Base-by-base conservation (phyloP, 2,113 vertebrate species). In the Chaenogobius annularis region DNA sequence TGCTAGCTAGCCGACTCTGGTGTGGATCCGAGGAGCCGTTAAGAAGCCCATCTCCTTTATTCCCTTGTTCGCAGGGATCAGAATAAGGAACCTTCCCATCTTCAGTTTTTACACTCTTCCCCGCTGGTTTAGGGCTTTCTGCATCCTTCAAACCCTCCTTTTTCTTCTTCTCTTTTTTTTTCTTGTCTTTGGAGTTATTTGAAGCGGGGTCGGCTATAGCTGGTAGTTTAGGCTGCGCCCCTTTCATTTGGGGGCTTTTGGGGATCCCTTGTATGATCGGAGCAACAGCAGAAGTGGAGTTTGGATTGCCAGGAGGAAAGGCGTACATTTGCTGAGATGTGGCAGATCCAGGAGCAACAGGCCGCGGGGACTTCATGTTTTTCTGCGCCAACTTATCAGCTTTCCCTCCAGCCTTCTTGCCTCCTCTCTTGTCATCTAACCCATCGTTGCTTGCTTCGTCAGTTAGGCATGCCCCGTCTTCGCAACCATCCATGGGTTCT, bases 121-220 rank as follows among this genome's bases (percentile, higher is more conserved):
- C 94, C 0, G 92, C 89, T 63, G 95, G 95, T 84, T 97, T 94
- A 55, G 96, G 96, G 70, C 94, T 98, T 88, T 97, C 97, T 1
- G 90, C 93, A 58, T 99, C 98, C 86, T 98, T 99, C 15, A 74
- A 81, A 0, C 88, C 69, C 73, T 96, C 94, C 77, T 98, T 99
- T 90, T 98, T 99, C 92, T 99, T 99, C 92, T 99, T 98, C 78
- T 99, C 97, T 78, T 98, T 99, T 90, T 98, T 99, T 85, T 99
- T 99, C 90, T 99, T 99, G 87, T 98, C 98, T 94, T 99, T 98
- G 78, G 96, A 94, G 81, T 93, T 95, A 40, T 94, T 94, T 75
- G 97, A 87, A 44, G 94, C 89, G 44, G 96, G 94, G 52, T 99
- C 98, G 81, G 95, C 96, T 88, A 95, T 94, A 50, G 95, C 93